These are phyloP conservation scores for Percopsis omiscomaycus DNA, from an alignment of 2,797 vertebrate genomes.

Conservation along the genomic window DNA sequence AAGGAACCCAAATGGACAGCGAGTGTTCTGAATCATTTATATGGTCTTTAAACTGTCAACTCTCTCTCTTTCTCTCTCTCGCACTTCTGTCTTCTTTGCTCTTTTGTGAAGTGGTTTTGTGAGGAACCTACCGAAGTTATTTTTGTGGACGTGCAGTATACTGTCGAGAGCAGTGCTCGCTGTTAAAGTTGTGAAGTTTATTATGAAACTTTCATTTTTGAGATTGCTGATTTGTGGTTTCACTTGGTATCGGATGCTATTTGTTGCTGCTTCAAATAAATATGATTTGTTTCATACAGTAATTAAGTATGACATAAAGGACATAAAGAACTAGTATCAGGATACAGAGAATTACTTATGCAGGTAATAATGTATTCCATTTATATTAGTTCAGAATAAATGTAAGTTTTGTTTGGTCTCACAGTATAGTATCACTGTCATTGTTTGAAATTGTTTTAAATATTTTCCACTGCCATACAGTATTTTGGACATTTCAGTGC, in stretches of 20 bases:
- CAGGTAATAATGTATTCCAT: background rate
- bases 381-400: background rate
- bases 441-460: conserved; percentile 4
- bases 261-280: conserved; percentile 12
- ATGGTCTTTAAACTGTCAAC: background rate
- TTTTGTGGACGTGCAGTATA: conserved; percentile 10
- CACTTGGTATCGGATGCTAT: conserved; percentile 1
- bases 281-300: background rate
- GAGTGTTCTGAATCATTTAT: conserved; percentile 11
- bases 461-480: conserved; percentile 27
- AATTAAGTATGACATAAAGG: background rate
- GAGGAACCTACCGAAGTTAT: conserved; percentile 29
- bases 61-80: background rate
- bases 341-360: conserved; percentile 13
- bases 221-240: conserved; percentile 7
- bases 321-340: background rate
- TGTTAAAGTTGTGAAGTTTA: conserved; percentile 13
- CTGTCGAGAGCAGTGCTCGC: conserved; percentile 21
- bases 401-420: background rate
- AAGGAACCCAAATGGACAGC: no score
- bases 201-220: conserved; percentile 28
- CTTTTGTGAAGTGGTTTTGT: conserved; percentile 46
- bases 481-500: conserved; percentile 25
- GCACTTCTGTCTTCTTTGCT: conserved; percentile 24
- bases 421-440: background rate